Evolutionary conservation across 2,888 invertebrate genomes (phyloP).

Genomic region (Dicyrtomina minuta): DNA sequence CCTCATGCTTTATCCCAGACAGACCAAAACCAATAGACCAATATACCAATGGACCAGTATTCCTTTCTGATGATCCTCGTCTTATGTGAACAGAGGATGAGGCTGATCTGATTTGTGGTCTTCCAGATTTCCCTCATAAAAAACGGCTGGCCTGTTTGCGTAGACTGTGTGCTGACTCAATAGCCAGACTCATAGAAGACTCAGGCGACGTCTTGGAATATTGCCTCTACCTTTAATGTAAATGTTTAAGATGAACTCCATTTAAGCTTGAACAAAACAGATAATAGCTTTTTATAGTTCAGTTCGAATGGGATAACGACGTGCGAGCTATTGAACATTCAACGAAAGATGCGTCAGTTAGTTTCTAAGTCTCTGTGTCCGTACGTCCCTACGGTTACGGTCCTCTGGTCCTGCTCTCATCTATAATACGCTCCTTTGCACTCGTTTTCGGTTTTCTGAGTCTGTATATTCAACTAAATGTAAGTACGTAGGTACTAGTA

Average conservation of each 20-base stretch:
- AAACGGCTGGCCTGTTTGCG: too few relatives aligned
- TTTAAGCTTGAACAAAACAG: neutral
- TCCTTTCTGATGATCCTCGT: neutral
- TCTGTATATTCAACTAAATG: too few relatives aligned
- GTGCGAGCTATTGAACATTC: neutral
- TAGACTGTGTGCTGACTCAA: neutral
- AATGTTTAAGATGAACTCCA: neutral
- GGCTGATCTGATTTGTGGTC: too few relatives aligned
- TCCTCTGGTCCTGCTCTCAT: neutral
- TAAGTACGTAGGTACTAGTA: too few relatives aligned
- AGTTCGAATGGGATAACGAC: neutral
- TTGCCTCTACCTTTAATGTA: conserved; percentile 2
- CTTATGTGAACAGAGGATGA: neutral
- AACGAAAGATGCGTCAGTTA: neutral
- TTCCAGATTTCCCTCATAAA: too few relatives aligned
- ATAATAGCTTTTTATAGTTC: too few relatives aligned
- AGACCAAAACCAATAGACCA: neutral
- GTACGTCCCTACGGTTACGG: neutral
- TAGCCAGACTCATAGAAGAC: neutral
- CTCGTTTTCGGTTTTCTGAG: too few relatives aligned
- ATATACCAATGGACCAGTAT: neutral
- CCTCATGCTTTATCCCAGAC: neutral
- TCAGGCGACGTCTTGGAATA: neutral
- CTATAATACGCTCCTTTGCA: too few relatives aligned
- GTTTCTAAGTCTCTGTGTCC: neutral